Conservation (phyloP, 2,113 vertebrate genomes). For the Cavia aperea region DNA sequence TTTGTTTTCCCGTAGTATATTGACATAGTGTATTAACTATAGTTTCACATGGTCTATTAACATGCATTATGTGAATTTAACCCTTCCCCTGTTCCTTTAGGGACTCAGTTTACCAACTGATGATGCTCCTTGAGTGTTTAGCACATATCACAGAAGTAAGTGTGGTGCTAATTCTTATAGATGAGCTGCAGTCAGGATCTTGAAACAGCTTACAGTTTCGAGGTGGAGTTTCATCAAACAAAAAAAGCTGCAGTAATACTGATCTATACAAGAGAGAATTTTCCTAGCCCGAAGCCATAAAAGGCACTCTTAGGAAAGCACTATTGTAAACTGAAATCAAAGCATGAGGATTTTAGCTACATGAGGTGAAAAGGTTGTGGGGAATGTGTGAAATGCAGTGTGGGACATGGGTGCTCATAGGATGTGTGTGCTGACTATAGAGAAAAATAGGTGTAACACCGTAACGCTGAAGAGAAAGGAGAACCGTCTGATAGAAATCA, state of each 20-base stretch:
- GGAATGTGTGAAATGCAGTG: background rate
- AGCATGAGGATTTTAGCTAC: background rate
- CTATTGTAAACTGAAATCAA: background rate
- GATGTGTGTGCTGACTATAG: no score
- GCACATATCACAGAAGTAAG: background rate
- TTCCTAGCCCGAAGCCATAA: background rate
- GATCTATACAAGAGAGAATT: background rate
- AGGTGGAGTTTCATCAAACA: background rate
- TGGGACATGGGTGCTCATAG: background rate
- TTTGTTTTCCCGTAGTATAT: background rate
- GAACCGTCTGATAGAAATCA: background rate
- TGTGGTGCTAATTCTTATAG: background rate
- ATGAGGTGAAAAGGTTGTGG: background rate
- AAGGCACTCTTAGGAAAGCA: background rate
- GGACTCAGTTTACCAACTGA: background rate
- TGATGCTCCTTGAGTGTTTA: background rate
- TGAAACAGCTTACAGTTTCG: background rate
- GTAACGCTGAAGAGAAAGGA: background rate
- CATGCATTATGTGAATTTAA: background rate
- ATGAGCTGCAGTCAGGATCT: background rate
- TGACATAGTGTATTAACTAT: background rate
- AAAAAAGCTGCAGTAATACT: background rate
- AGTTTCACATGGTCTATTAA: background rate
- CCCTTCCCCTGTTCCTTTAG: background rate
- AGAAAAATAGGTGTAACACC: background rate